Conservation (phyloP, 2,888 invertebrate genomes). For the Heliconius hortense region DNA sequence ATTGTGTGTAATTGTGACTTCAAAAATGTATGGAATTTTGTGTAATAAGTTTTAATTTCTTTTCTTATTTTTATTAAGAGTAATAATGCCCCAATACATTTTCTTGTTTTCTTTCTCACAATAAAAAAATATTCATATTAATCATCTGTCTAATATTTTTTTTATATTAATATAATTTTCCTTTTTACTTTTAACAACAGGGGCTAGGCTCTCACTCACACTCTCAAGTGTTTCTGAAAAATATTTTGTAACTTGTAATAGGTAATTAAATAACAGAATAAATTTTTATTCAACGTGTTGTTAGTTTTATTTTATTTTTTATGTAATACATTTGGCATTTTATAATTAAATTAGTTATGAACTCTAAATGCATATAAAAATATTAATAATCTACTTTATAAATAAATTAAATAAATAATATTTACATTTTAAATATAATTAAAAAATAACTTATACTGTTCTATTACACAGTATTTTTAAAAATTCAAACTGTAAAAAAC, state of each 20-base stretch:
- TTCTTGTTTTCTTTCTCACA: background rate
- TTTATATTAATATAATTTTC: background rate
- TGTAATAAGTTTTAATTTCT: background rate
- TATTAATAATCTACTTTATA: constrained; percentile 15
- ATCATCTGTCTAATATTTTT: background rate
- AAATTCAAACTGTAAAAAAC: background rate
- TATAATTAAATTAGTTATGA: constrained; percentile 29
- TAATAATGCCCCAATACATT: background rate
- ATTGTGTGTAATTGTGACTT: background rate
- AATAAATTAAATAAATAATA: constrained; percentile 17
- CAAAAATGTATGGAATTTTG: background rate
- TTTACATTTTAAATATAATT: constrained; percentile 15
- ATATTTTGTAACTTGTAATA: constrained; percentile 27
- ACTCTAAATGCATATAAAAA: constrained; percentile 35
- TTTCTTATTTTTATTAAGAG: background rate
- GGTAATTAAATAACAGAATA: constrained; percentile 23
- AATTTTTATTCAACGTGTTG: constrained; percentile 19
- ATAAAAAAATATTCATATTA: background rate
- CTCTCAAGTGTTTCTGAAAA: constrained; percentile 10
- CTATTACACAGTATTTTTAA: background rate
- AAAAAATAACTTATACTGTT: background rate
- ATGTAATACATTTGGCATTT: constrained; percentile 39
- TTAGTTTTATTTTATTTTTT: constrained; percentile 33
- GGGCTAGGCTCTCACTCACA: too few species aligned
- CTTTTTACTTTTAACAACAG: background rate